Evolutionary conservation across 2,797 vertebrate genomes (phyloP), one percentile per base, ranked within the genome.

Genomic region (Lepus oiostolus): DNA sequence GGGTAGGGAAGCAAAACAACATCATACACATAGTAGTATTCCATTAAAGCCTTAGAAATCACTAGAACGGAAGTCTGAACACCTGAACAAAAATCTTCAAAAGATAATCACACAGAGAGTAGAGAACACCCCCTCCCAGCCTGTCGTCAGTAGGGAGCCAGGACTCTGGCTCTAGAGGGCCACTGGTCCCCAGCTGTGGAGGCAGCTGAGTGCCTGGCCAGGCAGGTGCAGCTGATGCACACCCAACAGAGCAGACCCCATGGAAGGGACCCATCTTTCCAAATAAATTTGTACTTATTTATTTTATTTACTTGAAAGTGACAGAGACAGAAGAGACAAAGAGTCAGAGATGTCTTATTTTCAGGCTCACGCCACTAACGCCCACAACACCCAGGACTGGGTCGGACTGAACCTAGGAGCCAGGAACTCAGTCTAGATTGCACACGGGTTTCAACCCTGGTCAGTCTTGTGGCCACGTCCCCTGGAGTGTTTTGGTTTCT

Each of bases 381-480:
- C 52, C 90, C 70, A 54, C 35, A 0, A 4, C 10, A 22, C n/a
- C 79, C 28, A 50, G 70, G 30, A 19, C 16, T 70, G 42, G 42
- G 42, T 47, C 42, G 9, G 42, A 47, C 42, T 47, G 42, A 47
- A 47, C 42, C 42, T 47, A 47, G 42, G 42, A 47, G 42, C 42
- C 42, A 42, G 42, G 42, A 42, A 42, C 42, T 42, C 42, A 47
- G 77, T 70, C 63, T 28, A 28, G 11, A 4, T 11, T 65, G 13
- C 84, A 65, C 58, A 85, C 35, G 4, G 22, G 26, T 80, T 92
- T 95, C 63, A 60, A 50, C 62, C 60, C 22, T 50, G 92, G 93
- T 89, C 92, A 85, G 88, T 95, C 2, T 82, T 90, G 84, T 84
- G 70, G 91, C 94, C 88, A 74, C 94, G 96, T 96, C 94, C 88